Conservation (phyloP, 2,113 vertebrate species). For the Sakesphorus luctuosus region DNA sequence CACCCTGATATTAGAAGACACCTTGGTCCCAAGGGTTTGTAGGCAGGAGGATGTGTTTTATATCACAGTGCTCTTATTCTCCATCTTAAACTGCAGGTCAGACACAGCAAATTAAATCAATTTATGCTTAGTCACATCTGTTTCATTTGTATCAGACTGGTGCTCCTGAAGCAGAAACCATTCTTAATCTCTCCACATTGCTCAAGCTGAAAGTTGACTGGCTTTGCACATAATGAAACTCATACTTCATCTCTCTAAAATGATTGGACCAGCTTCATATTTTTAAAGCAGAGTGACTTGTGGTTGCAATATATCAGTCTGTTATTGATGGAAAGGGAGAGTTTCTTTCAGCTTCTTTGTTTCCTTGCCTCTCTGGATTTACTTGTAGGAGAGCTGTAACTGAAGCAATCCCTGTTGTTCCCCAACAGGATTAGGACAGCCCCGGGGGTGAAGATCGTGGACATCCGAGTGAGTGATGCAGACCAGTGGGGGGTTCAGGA, state of each 20-base stretch:
- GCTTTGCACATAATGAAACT: background rate
- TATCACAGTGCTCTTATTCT: background rate
- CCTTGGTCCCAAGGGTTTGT: background rate
- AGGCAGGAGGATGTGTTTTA: background rate
- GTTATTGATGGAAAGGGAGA: background rate
- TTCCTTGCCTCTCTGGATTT: background rate
- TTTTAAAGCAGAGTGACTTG: background rate
- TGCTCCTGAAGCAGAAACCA: background rate
- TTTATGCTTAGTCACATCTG: background rate
- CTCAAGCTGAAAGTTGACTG: background rate
- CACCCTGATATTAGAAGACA: background rate
- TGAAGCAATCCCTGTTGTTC: background rate
- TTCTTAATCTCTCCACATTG: background rate
- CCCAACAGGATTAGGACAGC: conserved; percentile 87
- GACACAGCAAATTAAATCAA: conserved; percentile 8
- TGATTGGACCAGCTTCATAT: background rate
- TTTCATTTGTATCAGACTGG: background rate
- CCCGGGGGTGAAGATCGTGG: conserved; percentile 84
- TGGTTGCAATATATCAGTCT: background rate
- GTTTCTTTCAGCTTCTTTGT: background rate
- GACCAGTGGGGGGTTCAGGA: conserved; percentile 93
- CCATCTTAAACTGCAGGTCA: background rate
- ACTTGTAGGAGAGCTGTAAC: background rate
- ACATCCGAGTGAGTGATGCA: conserved; percentile 84
- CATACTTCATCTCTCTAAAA: background rate